These are phyloP conservation scores for Melanogrammus aeglefinus DNA, from an alignment of 2,797 vertebrate species.

Conservation along the genomic window DNA sequence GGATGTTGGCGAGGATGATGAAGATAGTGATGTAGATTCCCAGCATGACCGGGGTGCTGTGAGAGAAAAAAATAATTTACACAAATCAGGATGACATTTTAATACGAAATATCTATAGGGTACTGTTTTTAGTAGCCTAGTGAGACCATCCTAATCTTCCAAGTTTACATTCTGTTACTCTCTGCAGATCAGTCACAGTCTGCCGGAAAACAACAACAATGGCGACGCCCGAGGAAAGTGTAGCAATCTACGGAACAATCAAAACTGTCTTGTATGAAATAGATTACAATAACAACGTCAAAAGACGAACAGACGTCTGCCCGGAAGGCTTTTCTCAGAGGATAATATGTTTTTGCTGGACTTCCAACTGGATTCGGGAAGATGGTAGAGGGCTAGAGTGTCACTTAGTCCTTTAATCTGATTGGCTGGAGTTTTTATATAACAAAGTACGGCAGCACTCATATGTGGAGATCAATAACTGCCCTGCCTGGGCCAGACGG, in stretches of 20 bases:
- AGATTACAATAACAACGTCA: not conserved
- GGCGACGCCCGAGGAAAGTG: not conserved
- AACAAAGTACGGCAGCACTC: not conserved
- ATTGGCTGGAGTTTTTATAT: not conserved
- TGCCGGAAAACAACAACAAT: not conserved
- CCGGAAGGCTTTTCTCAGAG: not conserved
- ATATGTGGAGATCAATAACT: not conserved
- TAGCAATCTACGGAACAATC: not conserved
- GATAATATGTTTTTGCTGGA: not conserved
- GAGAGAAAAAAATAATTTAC: conserved; percentile 6
- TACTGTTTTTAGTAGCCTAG: not conserved
- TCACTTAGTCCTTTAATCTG: not conserved
- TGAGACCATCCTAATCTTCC: no score
- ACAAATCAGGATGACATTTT: not conserved
- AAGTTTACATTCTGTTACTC: no score
- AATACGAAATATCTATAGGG: not conserved
- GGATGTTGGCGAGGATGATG: conserved; percentile 82
- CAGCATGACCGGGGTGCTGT: conserved; percentile 87
- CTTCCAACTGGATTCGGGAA: no score
- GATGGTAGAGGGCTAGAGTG: not conserved
- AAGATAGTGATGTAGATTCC: conserved; percentile 86
- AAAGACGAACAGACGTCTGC: not conserved
- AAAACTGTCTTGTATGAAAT: not conserved
- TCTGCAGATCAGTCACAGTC: no score
- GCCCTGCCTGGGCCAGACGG: not conserved